Percentiles rank a stretch among this genome's conserved stretches.
Evolutionary conservation across 2,888 invertebrate genomes (phyloP).

Genomic region (Tigriopus californicus): DNA sequence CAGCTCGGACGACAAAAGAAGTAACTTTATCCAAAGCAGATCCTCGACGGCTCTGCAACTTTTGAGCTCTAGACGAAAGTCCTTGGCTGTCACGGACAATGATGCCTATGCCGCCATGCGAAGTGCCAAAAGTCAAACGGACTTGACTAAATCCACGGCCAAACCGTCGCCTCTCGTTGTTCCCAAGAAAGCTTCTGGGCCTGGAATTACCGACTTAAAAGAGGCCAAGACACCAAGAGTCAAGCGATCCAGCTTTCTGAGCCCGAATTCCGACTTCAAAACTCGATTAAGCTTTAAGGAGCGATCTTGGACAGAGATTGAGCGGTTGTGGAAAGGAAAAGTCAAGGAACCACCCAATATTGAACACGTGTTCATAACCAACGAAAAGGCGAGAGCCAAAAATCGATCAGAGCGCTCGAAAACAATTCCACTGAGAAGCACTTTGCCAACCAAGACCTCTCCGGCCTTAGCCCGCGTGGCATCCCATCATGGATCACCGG

Average conservation of each 20-base stretch:
- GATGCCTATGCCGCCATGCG: not conserved
- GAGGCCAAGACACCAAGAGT: too few relatives aligned
- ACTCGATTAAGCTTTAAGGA: not conserved
- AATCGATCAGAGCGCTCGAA: too few relatives aligned
- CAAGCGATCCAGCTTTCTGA: too few relatives aligned
- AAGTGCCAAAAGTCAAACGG: slow-evolving; percentile 8
- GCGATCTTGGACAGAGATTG: not conserved
- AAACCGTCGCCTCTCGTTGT: too few relatives aligned
- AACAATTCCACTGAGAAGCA: too few relatives aligned
- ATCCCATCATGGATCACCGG: too few relatives aligned
- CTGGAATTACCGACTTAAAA: too few relatives aligned
- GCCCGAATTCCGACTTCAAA: too few relatives aligned
- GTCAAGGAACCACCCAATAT: not conserved
- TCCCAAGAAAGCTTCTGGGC: too few relatives aligned
- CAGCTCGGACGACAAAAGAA: not conserved
- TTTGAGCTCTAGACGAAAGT: not conserved
- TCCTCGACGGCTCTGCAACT: not conserved
- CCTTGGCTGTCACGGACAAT: slow-evolving; percentile 4
- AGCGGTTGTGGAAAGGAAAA: not conserved
- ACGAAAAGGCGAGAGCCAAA: too few relatives aligned
- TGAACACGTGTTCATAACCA: not conserved
- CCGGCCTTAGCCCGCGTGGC: too few relatives aligned
- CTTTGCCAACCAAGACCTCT: too few relatives aligned
- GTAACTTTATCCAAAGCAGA: not conserved
- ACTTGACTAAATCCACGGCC: not conserved